phyloP scores from a whole-genome alignment of 2,888 invertebrate genomes.

The Drepanosiphum platanoidis region DNA sequence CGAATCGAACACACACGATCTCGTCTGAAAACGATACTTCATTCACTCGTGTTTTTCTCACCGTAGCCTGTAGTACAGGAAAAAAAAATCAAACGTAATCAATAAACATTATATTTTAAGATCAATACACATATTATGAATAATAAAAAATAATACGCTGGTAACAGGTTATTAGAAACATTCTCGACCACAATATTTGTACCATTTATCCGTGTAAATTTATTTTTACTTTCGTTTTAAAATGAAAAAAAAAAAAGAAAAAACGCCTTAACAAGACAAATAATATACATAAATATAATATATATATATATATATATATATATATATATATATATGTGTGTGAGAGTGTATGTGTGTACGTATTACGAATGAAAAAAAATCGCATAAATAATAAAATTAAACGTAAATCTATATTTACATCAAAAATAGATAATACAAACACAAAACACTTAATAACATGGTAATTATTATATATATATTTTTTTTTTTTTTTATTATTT shows the following conservation, averaged over 20 bases:
- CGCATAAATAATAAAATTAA: conserved; percentile 61
- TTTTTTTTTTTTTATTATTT: conserved; percentile 46
- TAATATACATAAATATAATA: too few species aligned
- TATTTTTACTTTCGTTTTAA: conserved; percentile 10
- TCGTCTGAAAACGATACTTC: neutral
- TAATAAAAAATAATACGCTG: conserved; percentile 57
- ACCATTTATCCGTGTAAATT: conserved; percentile 45
- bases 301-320: too few species aligned
- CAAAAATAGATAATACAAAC: conserved; percentile 62
- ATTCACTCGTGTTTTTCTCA: too few species aligned
- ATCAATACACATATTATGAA: conserved; percentile 48
- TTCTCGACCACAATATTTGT: conserved; percentile 45
- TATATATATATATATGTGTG: too few species aligned
- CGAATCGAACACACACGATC: neutral
- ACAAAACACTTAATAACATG: conserved; percentile 62
- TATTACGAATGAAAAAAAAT: conserved; percentile 51
- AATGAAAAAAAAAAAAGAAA: neutral
- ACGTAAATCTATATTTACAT: conserved; percentile 61
- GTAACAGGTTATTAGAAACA: conserved; percentile 56
- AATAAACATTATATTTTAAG: conserved; percentile 58
- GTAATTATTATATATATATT: conserved; percentile 54
- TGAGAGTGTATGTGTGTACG: neutral
- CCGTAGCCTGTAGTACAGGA: neutral
- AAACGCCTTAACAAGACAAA: conserved; percentile 34
- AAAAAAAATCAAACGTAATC: conserved; percentile 33